Evolutionary conservation across 1,140 invertebrate genomes (phyloP).

Genomic region (Drosophila micromelanica): DNA sequence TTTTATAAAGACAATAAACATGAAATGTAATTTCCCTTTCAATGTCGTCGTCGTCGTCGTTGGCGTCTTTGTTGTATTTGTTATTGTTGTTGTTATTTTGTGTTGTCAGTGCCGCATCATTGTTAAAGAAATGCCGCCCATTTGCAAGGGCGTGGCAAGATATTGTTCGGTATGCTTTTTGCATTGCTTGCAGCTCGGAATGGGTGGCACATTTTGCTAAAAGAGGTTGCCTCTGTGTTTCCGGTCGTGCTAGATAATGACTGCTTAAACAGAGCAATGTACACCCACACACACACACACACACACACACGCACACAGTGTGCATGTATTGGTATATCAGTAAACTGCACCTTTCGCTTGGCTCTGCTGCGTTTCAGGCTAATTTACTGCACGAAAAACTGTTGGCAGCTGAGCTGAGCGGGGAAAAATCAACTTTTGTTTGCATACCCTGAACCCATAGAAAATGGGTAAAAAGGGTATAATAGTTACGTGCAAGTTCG

Average conservation of each 20-base stretch:
- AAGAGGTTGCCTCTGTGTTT: slow-evolving; percentile 76
- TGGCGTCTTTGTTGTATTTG: background rate
- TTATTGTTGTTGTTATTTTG: background rate
- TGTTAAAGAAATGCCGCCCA: slow-evolving; percentile 26
- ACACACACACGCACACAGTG: background rate
- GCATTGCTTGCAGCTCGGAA: slow-evolving; percentile 29
- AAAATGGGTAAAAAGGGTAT: too few relatives aligned
- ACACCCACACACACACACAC: slow-evolving; percentile 8
- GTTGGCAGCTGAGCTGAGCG: slow-evolving; percentile 23
- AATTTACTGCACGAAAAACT: slow-evolving; percentile 50
- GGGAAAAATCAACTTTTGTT: slow-evolving; percentile 7
- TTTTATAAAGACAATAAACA: slow-evolving; percentile 82
- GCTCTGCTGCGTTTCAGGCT: slow-evolving; percentile 59
- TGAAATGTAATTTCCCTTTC: slow-evolving; percentile 83
- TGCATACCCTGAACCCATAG: too few relatives aligned
- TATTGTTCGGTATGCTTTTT: slow-evolving; percentile 30
- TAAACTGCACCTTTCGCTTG: slow-evolving; percentile 51
- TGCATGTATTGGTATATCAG: slow-evolving; percentile 46
- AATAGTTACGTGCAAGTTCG: too few relatives aligned
- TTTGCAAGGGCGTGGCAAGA: slow-evolving; percentile 18
- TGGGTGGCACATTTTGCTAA: slow-evolving; percentile 56
- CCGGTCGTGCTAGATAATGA: slow-evolving; percentile 75
- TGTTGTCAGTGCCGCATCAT: slow-evolving; percentile 16
- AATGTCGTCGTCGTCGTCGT: slow-evolving; percentile 60
- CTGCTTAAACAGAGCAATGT: slow-evolving; percentile 71